A percentile compares a stretch with the other conserved stretches of the same genome.
These are phyloP conservation scores for Drosophila repleta DNA, from an alignment of 1,140 invertebrate genomes.

Conservation along the genomic window DNA sequence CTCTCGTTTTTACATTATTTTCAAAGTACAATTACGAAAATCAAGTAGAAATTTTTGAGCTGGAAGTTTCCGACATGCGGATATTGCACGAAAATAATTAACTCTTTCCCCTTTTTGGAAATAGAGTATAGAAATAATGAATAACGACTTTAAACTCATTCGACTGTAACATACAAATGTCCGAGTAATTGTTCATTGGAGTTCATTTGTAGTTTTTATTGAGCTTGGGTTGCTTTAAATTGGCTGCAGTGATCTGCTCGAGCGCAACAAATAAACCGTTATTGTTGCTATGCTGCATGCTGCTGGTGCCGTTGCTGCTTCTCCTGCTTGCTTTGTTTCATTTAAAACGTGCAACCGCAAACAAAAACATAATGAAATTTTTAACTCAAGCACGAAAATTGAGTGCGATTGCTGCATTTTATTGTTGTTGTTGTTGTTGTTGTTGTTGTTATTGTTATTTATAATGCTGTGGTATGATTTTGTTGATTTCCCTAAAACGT, in stretches of 20 bases:
- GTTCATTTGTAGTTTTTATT: constrained; percentile 63
- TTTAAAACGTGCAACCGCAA: constrained; percentile 71
- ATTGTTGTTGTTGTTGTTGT: constrained; percentile 35
- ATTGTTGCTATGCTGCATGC: constrained; percentile 30
- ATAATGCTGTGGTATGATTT: constrained; percentile 31
- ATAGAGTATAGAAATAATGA: constrained; percentile 8
- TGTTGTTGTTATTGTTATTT: background rate
- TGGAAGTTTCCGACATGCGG: background rate
- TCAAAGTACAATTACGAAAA: background rate
- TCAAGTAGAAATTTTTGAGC: background rate
- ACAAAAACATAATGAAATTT: constrained; percentile 57
- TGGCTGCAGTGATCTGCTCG: constrained; percentile 55
- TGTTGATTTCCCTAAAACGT: constrained; percentile 78
- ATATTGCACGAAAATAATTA: constrained; percentile 4
- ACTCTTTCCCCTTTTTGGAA: background rate
- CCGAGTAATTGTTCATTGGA: constrained; percentile 68
- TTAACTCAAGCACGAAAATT: constrained; percentile 79
- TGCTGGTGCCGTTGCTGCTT: too few relatives aligned
- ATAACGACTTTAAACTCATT: constrained; percentile 53
- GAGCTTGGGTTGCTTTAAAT: constrained; percentile 51
- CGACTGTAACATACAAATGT: constrained; percentile 60
- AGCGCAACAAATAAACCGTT: constrained; percentile 57
- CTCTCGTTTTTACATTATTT: background rate
- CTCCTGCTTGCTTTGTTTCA: constrained; percentile 66
- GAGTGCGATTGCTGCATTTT: constrained; percentile 62